Evolutionary conservation across 2,113 vertebrate genomes (phyloP), one percentile per base, ranked within the genome.

Genomic region (Rhynchomys soricoides): DNA sequence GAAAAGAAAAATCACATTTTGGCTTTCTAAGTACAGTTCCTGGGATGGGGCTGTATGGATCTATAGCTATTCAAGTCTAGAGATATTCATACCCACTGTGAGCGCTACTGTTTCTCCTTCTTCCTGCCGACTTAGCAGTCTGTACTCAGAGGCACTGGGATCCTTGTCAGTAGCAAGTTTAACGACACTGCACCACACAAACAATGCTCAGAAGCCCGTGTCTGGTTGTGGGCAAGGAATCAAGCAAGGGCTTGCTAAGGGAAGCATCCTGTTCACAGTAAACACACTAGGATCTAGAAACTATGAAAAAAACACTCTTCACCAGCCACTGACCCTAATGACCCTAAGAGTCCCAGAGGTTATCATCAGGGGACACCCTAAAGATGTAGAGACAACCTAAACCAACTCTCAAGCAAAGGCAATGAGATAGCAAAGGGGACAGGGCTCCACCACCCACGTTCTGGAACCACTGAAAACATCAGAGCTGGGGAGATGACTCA

Each of bases 361-460:
- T 26, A 57, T 81, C 22, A 66, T 24, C 78, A 57, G 0, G 37
- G 0, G 37, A 22, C 8, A 43, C 29, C 17, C 10, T 43, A 71
- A 48, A 78, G 62, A 64, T 2, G 3, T 19, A 29, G 7, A 43
- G 29, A 66, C 22, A 79, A 74, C 45, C 16, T 75, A 77, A 29
- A 3, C 0, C 1, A 52, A 40, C 59, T 86, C 43, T 89, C 78
- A 57, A 50, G 34, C 1, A 34, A 34, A 71, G 16, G 52, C 0
- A 0, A 66, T 0, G 26, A 62, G 0, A 43, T 0, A 40, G 55
- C 70, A 52, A 40, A 43, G 48, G 22, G 12, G 1, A 2, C 62
- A 10, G 13, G 31, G 62, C 21, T 87, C 66, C 86, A 70, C 21
- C n/a, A 48, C 45, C 48, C 31, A 71, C 43, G 1, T 66, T 48